Conservation (phyloP, 30 jellyfish, hydroid and myxozoan species). For the Catostylus mosaicus region DNA sequence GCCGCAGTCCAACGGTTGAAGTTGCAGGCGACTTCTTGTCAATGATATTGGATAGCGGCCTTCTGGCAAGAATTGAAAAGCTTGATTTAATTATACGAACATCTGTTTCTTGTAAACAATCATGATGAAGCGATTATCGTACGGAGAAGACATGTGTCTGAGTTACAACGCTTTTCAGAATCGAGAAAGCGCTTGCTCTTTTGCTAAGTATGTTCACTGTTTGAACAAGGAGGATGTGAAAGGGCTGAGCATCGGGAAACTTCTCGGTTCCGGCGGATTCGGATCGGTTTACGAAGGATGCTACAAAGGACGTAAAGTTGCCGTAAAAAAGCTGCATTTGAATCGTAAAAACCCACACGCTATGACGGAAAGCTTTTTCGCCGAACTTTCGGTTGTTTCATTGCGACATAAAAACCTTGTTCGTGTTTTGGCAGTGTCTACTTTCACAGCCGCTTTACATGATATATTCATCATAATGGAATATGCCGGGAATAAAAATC, state of each 20-base stretch:
- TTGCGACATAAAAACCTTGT: constrained; percentile 90
- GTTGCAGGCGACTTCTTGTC: constrained; percentile 91
- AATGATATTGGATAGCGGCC: neutral
- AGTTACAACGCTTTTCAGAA: constrained; percentile 2
- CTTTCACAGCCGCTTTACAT: constrained; percentile 44
- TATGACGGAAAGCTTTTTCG: constrained; percentile 88
- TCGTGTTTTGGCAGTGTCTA: constrained; percentile 88
- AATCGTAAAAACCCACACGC: constrained; percentile 94
- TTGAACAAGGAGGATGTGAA: constrained; percentile 49
- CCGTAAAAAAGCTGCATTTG: constrained; percentile 86
- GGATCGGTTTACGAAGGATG: constrained; percentile 97
- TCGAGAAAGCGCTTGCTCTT: constrained; percentile 61
- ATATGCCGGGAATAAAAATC: constrained; percentile 91
- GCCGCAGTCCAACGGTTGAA: constrained; percentile 57
- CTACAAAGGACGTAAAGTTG: constrained; percentile 78
- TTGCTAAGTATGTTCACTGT: constrained; percentile 71
- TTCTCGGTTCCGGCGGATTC: constrained; percentile 97
- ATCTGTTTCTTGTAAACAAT: constrained; percentile 18
- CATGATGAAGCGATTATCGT: constrained; percentile 43
- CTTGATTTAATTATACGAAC: neutral
- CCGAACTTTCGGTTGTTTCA: constrained; percentile 90
- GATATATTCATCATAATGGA: constrained; percentile 91
- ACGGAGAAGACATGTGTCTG: constrained; percentile 28
- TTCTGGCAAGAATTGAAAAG: neutral
- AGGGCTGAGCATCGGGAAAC: constrained; percentile 71